phyloP scores from a whole-genome alignment of 2,797 vertebrate species.

The Alauda arvensis region DNA sequence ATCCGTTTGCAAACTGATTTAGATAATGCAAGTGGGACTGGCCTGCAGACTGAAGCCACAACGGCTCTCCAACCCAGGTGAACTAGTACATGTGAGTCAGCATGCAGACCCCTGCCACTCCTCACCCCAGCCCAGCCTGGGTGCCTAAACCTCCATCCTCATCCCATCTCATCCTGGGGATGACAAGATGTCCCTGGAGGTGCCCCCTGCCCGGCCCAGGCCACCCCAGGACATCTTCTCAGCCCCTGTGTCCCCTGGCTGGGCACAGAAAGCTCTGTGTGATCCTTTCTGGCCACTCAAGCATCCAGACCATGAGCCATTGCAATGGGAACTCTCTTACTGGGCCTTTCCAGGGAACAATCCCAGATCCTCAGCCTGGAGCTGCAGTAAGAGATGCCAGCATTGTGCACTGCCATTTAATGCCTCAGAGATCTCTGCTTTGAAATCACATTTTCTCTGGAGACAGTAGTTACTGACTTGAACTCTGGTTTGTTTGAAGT shows the following conservation, averaged over 20 bases:
- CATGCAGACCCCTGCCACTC: slow-evolving; percentile 61
- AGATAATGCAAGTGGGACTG: slow-evolving; percentile 68
- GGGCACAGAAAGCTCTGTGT: neutral
- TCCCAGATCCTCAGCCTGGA: neutral
- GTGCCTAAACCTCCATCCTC: slow-evolving; percentile 44
- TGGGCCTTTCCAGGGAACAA: neutral
- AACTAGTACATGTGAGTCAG: slow-evolving; percentile 71
- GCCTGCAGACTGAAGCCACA: slow-evolving; percentile 68
- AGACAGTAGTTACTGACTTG: neutral
- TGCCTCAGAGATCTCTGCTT: neutral
- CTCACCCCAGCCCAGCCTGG: slow-evolving; percentile 42
- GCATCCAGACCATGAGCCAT: slow-evolving; percentile 44
- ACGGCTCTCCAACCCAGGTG: slow-evolving; percentile 65
- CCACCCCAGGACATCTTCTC: slow-evolving; percentile 44
- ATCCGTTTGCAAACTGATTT: slow-evolving; percentile 66
- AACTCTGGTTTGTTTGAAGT: neutral
- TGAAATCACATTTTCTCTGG: neutral
- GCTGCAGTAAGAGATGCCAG: slow-evolving; percentile 46
- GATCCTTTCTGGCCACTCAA: neutral
- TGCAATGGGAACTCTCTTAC: slow-evolving; percentile 34
- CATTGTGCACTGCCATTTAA: neutral
- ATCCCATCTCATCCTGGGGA: slow-evolving; percentile 45
- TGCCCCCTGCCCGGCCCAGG: neutral
- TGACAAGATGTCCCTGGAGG: slow-evolving; percentile 47
- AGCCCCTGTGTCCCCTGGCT: neutral